Conservation (phyloP, 1,140 invertebrate genomes). For the Pentalonia nigronervosa region DNA sequence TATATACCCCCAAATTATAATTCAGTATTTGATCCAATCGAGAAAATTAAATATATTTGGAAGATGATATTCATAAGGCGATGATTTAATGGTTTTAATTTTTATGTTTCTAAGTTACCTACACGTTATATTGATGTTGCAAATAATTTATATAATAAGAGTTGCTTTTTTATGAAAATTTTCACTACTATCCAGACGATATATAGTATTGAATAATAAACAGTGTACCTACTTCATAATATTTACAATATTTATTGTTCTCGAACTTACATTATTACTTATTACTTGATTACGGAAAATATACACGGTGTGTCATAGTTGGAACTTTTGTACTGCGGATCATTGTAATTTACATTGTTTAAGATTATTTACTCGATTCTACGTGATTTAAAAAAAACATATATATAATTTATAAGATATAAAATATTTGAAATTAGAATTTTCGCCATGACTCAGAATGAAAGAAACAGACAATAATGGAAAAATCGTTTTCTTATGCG, state of each 20-base stretch:
- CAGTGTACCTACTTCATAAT: neutral
- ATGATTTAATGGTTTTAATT: neutral
- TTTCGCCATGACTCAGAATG: neutral
- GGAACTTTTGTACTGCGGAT: neutral
- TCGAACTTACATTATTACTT: neutral
- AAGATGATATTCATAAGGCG: neutral
- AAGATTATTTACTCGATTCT: neutral
- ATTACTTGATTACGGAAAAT: neutral
- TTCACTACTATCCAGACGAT: neutral
- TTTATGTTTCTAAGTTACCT: neutral
- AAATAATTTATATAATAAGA: neutral
- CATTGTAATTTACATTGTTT: neutral
- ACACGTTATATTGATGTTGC: neutral
- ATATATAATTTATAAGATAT: neutral
- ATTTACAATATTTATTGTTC: neutral
- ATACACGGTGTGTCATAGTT: neutral
- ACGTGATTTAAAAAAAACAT: neutral
- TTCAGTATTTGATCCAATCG: neutral
- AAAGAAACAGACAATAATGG: neutral
- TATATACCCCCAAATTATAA: neutral
- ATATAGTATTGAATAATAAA: constrained; percentile 22
- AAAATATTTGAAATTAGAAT: neutral
- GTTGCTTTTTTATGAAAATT: neutral
- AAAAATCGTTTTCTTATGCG: constrained; percentile 8
- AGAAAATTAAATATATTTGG: neutral